Evolutionary conservation across 2,113 vertebrate genomes (phyloP), one percentile per base, ranked within the genome.

Genomic region (Nibea albiflora): DNA sequence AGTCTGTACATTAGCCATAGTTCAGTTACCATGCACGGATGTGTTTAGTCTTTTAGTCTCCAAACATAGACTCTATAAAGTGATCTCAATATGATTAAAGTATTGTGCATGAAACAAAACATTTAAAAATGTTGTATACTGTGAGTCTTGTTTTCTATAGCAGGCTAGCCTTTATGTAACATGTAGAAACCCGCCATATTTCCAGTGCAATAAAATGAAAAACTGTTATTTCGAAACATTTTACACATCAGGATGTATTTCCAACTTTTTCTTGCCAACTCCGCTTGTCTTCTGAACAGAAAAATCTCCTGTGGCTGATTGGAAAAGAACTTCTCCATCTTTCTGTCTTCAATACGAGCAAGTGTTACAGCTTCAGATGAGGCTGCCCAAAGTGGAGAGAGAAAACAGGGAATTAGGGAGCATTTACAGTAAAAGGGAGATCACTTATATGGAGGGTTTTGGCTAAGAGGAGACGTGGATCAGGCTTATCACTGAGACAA

Each of bases 341-440:
- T n/a, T 58, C 66, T 52, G 44, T 78, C 74, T 60, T 73, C 4
- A n/a, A 44, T 20, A 67, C 3, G 4, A 35, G 11, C 66, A 22
- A 22, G 56, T 73, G 50, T 68, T 50, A 26, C 11, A 47, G 63
- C 64, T 78, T 67, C 52, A 53, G 54, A 82, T 42, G 50, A 65
- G 69, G 63, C 50, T 26, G 19, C 42, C 47, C 57, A 62, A 68
- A 74, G 54, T 70, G 58, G 46, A 81, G 75, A 85, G 68, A 39
- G 73, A 22, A 85, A 89, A 85, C 69, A 65, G 69, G 70, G 90
- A 88, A 78, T 90, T 89, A 89, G 76, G 71, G 73, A 86, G 76
- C 83, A 84, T 78, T 90, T 71, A 84, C 74, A 19, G 77, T 52
- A 44, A 69, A 79, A 78, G 24, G 70, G 54, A 83, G 73, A 81